Conservation (phyloP, 2,888 invertebrate genomes). For the Chymomyza procnemis region DNA sequence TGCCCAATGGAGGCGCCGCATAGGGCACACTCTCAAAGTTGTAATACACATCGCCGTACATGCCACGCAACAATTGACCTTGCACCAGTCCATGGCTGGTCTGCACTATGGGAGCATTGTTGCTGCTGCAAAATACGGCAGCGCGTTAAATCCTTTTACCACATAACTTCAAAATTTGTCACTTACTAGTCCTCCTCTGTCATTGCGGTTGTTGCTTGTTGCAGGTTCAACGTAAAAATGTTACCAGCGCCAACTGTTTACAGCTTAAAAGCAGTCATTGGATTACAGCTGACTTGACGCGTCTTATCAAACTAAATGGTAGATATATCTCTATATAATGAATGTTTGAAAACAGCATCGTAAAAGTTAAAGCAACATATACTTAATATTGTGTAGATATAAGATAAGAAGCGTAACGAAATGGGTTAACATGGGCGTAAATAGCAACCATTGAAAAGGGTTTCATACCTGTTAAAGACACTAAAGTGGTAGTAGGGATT, state of each 20-base stretch:
- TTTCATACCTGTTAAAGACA: background rate
- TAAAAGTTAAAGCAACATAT: background rate
- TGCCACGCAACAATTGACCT: constrained; percentile 37
- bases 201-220: background rate
- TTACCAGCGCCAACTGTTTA: background rate
- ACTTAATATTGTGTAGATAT: background rate
- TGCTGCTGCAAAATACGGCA: background rate
- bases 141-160: background rate
- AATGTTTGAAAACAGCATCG: background rate
- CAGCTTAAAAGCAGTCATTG: background rate
- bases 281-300: background rate
- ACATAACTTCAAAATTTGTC: background rate
- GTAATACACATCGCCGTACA: constrained; percentile 39
- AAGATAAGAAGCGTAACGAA: background rate
- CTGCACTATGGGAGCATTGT: constrained; percentile 16
- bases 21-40: constrained; percentile 55
- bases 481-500: background rate
- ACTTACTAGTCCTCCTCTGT: background rate
- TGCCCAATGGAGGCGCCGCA: constrained; percentile 49
- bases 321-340: background rate
- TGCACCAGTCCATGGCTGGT: constrained; percentile 45
- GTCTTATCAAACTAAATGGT: background rate
- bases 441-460: background rate
- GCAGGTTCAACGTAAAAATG: background rate
- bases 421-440: background rate